A percentile compares a stretch with the other conserved stretches of the same genome.
These are phyloP conservation scores for Aphidius gifuensis DNA, from an alignment of 1,140 invertebrate genomes.

Conservation along the genomic window DNA sequence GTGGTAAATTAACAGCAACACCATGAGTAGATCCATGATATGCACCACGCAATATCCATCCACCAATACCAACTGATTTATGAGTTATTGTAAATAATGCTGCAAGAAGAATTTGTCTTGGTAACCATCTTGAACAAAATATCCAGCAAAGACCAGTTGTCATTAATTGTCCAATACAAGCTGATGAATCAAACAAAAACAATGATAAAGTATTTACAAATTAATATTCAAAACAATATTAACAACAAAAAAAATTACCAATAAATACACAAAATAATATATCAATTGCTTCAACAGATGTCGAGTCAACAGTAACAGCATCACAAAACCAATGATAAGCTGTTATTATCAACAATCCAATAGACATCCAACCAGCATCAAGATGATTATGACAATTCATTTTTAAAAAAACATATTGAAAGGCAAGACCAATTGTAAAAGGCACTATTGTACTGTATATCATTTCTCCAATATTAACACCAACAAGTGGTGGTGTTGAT, in stretches of 20 bases:
- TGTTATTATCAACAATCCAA: constrained; percentile 41
- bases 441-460: constrained; percentile 48
- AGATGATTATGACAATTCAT: constrained; percentile 25
- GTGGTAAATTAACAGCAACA: constrained; percentile 46
- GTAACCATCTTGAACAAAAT: constrained; percentile 45
- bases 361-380: constrained; percentile 43
- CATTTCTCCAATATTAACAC: constrained; percentile 47
- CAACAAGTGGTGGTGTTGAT: constrained; percentile 42
- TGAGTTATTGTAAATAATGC: constrained; percentile 49
- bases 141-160: constrained; percentile 48
- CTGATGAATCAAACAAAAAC: constrained; percentile 31
- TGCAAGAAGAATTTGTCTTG: constrained; percentile 40
- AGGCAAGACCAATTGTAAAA: constrained; percentile 38
- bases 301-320: constrained; percentile 45
- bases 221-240: constrained; percentile 20
- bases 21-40: constrained; percentile 44
- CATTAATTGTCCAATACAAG: constrained; percentile 45
- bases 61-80: constrained; percentile 48
- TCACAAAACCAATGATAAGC: constrained; percentile 52
- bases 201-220: not conserved
- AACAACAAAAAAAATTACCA: constrained; percentile 30
- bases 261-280: constrained; percentile 48
- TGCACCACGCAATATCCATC: constrained; percentile 46
- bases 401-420: constrained; percentile 32
- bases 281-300: constrained; percentile 45